Conservation (phyloP, 2,888 invertebrate genomes). For the Adelognathus sp. region DNA sequence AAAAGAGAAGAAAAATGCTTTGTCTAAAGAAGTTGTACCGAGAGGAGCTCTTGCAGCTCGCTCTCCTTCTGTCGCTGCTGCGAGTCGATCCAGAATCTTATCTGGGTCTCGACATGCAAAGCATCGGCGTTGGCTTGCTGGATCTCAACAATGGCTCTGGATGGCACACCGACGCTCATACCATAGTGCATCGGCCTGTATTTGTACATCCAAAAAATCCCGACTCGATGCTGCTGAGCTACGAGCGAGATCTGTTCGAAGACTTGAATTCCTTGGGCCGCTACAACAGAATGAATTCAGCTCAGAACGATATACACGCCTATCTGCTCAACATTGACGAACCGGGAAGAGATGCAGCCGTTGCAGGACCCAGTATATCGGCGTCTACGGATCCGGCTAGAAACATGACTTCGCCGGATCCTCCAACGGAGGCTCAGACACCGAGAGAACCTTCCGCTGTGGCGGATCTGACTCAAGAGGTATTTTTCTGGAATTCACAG, state of each 20-base stretch:
- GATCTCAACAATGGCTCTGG: conserved; percentile 87
- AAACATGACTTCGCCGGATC: conserved; percentile 68
- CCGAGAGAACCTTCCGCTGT: conserved; percentile 68
- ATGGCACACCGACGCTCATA: conserved; percentile 85
- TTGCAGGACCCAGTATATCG: conserved; percentile 70
- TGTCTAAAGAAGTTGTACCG: conserved; percentile 91
- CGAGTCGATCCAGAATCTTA: conserved; percentile 89
- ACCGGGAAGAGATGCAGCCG: conserved; percentile 67
- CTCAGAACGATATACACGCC: conserved; percentile 83
- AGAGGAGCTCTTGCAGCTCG: conserved; percentile 91
- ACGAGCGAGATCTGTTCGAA: conserved; percentile 88
- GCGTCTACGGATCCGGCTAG: conserved; percentile 66
- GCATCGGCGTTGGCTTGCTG: conserved; percentile 81
- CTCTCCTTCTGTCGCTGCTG: conserved; percentile 90
- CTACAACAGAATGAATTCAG: conserved; percentile 82
- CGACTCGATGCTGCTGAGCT: conserved; percentile 87
- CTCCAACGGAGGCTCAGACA: conserved; percentile 66
- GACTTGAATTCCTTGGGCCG: conserved; percentile 88
- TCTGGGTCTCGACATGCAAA: conserved; percentile 84
- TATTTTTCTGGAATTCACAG: conserved; percentile 59
- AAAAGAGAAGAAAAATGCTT: conserved; percentile 84
- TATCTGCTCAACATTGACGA: conserved; percentile 85
- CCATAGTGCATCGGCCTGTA: conserved; percentile 83
- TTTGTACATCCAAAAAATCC: conserved; percentile 88
- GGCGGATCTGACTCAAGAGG: conserved; percentile 81